Base-by-base conservation (phyloP, 2,888 invertebrate species). In the Zygothrica quintamaculata region DNA sequence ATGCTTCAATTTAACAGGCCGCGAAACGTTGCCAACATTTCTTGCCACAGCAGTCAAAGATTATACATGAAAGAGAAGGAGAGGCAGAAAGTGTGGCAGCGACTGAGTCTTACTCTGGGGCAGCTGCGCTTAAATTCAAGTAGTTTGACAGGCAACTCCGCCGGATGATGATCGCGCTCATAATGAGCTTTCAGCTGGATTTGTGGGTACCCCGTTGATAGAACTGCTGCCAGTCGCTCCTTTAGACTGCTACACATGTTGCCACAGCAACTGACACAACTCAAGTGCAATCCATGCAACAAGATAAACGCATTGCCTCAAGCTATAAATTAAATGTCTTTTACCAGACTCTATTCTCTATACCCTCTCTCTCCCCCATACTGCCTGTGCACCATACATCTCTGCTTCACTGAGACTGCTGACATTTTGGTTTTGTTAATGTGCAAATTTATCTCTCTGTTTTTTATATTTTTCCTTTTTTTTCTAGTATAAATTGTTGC, bases 1-100 rank as follows among this genome's bases (percentile, higher is more conserved):
- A 74, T 84, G 74, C 81, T 76, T 84, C 74, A 78, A 84, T 80
- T 81, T 84, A 78, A 80, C 70, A 75, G 79, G 67, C 77, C 80
- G 81, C 79, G 77, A 70, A 77, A 60, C 55, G 74, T 65, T 80
- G 71, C 77, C 73, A 67, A 51, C 59, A 53, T 48, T 43, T 60
- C 46, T 53, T 42, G 40, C 40, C 46, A 31, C 16, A 29, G 15
- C 43, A 26, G 25, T n/a, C n/a, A n/a, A n/a, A n/a, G n/a, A n/a
- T n/a, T n/a, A n/a, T n/a, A n/a, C n/a, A n/a, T n/a, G n/a, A n/a
- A n/a, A n/a, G n/a, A n/a, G n/a, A n/a, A n/a, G n/a, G n/a, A n/a
- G n/a, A n/a, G n/a, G n/a, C n/a, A n/a, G n/a, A n/a, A n/a, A n/a
- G n/a, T n/a, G n/a, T n/a, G n/a, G n/a, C 11, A n/a, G 47, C 12